Evolutionary conservation across 2,888 invertebrate genomes (phyloP).

Genomic region (Drosophila paracracens): DNA sequence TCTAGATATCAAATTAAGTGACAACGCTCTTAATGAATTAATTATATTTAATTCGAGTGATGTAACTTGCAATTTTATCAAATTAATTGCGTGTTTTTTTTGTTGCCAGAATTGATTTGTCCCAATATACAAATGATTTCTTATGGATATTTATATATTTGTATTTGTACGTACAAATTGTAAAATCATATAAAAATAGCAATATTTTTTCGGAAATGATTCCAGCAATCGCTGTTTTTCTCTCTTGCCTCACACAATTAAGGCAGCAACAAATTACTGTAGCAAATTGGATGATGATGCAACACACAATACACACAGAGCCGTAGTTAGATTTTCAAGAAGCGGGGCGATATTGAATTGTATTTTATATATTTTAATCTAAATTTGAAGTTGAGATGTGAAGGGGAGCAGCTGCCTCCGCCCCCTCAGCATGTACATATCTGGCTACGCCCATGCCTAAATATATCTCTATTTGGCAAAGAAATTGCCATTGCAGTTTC

Average conservation of each 20-base stretch:
- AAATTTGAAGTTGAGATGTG: not conserved
- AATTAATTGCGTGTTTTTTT: not conserved
- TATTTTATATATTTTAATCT: not conserved
- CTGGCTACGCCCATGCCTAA: not conserved
- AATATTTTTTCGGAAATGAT: slow-evolving; percentile 8
- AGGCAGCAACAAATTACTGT: not conserved
- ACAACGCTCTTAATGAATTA: not conserved
- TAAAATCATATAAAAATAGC: not conserved
- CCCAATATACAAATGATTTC: not conserved
- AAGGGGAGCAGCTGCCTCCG: not conserved
- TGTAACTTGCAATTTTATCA: not conserved
- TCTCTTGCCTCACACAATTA: not conserved
- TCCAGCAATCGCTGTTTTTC: slow-evolving; percentile 5
- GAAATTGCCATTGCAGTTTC: slow-evolving; percentile 9
- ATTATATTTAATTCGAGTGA: not conserved
- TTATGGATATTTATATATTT: not conserved
- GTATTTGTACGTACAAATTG: not conserved
- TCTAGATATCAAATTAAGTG: not conserved
- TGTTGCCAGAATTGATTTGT: not conserved
- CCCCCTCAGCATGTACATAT: not conserved
- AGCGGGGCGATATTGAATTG: not conserved
- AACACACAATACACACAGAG: slow-evolving; percentile 23
- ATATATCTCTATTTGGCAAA: slow-evolving; percentile 22
- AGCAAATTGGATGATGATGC: slow-evolving; percentile 35
- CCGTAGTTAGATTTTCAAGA: not conserved